Percentiles rank a stretch among this genome's conserved stretches.
Evolutionary conservation across 2,888 invertebrate species (phyloP).

Genomic region (Latrodectus hesperus): DNA sequence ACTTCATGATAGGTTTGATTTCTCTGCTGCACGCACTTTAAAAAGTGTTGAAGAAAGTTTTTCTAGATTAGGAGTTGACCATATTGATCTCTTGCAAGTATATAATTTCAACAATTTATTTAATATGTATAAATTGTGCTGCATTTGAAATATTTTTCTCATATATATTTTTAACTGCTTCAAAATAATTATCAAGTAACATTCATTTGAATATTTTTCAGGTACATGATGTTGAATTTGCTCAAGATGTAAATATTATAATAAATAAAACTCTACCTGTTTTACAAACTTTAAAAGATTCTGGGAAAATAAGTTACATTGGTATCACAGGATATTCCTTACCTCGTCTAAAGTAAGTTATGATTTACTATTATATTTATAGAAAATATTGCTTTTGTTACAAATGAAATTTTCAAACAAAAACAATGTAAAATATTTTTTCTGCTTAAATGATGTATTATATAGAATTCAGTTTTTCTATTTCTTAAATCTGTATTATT

Average conservation of each 20-base stretch:
- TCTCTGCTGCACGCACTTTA: conserved; percentile 83
- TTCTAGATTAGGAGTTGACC: conserved; percentile 83
- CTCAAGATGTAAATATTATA: conserved; percentile 83
- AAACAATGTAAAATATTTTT: no score
- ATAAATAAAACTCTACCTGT: conserved; percentile 90
- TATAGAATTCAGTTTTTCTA: no score
- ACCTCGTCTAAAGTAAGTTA: conserved; percentile 81
- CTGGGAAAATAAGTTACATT: conserved; percentile 83
- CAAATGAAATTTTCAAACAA: no score
- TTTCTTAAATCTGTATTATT: no score
- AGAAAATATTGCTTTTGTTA: no score
- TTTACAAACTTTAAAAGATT: conserved; percentile 83
- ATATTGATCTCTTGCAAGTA: conserved; percentile 93
- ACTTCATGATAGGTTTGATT: conserved; percentile 87
- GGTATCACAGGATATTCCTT: conserved; percentile 90
- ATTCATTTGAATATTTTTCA: conserved; percentile 73
- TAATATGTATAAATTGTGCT: no score
- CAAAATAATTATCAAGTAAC: no score
- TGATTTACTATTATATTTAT: not conserved
- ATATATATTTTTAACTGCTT: not conserved
- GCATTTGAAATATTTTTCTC: no score
- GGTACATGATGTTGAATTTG: conserved; percentile 96
- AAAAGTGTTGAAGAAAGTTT: conserved; percentile 86
- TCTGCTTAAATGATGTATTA: no score
- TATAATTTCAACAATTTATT: conserved; percentile 25